phyloP scores from a whole-genome alignment of 2,888 invertebrate species.

The Cotesia congregata region DNA sequence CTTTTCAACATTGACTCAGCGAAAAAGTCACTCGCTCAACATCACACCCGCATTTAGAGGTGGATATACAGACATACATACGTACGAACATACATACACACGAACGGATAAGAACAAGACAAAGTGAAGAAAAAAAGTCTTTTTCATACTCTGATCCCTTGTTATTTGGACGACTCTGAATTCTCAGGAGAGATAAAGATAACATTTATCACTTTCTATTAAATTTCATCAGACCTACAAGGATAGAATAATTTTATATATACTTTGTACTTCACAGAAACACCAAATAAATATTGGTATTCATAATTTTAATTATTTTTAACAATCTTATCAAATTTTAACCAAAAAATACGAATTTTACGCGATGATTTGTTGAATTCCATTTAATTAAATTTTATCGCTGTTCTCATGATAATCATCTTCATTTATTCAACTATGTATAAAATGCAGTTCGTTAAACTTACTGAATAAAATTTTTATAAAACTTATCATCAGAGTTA shows the following conservation, averaged over 20 bases:
- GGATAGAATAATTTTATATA: conserved; percentile 36
- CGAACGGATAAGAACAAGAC: conserved; percentile 9
- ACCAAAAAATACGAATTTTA: no score
- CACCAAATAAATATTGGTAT: background rate
- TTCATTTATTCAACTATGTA: no score
- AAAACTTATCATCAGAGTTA: no score
- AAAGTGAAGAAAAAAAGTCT: conserved; percentile 33
- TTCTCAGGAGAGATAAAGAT: conserved; percentile 38
- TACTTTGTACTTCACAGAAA: conserved; percentile 8
- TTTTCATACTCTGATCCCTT: conserved; percentile 35
- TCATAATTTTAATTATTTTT: no score
- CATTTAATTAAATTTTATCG: no score
- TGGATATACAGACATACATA: conserved; percentile 8
- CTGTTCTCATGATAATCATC: no score
- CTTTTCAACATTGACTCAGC: conserved; percentile 36
- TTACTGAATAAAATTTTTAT: no score
- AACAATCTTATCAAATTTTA: no score
- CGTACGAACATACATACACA: background rate
- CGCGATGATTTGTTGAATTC: no score
- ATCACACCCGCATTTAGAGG: conserved; percentile 38
- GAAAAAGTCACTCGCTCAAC: conserved; percentile 41
- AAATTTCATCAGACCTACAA: conserved; percentile 31
- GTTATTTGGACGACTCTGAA: conserved; percentile 35
- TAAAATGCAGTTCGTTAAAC: no score
- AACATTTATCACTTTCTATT: conserved; percentile 42